Evolutionary conservation across 2,888 invertebrate genomes (phyloP), one percentile per base, ranked within the genome.

Genomic region (Amphipyra tragopoginis): DNA sequence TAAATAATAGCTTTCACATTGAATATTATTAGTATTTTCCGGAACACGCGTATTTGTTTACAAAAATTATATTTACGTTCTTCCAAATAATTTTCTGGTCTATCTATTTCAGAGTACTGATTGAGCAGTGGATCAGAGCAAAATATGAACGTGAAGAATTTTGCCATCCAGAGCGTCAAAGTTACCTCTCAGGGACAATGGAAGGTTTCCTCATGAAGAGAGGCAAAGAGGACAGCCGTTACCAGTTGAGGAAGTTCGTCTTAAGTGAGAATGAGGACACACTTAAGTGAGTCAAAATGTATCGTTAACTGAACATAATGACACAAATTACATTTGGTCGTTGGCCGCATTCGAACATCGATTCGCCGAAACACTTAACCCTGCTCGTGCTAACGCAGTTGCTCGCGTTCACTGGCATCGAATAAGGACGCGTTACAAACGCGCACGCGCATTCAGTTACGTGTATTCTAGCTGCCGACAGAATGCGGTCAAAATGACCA

Each of bases 61-160:
- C 3, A 21, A 21, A 3, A 21, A 21, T 21, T 21, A 21, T 21
- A 21, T 21, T 21, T 21, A 21, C 21, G 21, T 21, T 21, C 21
- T 21, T 21, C 3, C 21, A 21, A 21, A 21, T 21, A 21, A 21
- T 21, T 21, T 21, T 29, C 29, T 29, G 2, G 29, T 29, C 9
- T 51, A 29, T 56, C 36, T 45, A 60, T 93, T 94, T 8, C 93
- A 98, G 98, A 87, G 97, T 98, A 47, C 93, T 98, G 57, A 96
- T 97, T 63, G 98, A 98, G 85, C 98, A 98, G 89, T 98, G 98
- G 98, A 98, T 98, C 70, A 95, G 97, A 73, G 98, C 98, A 6
- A 98, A 98, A 90, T 98, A 98, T 90, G 96, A 98, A 88, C 95
- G 98, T 56, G 97, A 97, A 90, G 98, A 98, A 86, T 98, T 98